Evolutionary conservation across 2,113 vertebrate genomes (phyloP), one percentile per base, ranked within the genome.

Genomic region (Albula glossodonta): DNA sequence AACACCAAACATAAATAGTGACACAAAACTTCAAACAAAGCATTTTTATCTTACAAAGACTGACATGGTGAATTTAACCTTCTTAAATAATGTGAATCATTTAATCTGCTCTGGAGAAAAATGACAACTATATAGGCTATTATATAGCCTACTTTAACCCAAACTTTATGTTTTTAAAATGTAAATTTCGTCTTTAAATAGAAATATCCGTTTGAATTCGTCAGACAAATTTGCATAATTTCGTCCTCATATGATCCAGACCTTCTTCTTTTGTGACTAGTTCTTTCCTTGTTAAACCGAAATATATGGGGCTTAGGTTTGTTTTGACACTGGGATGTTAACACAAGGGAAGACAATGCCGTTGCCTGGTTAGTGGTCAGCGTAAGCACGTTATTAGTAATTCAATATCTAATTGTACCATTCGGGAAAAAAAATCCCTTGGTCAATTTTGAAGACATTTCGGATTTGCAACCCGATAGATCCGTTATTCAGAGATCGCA

Each of bases 361-460:
- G 84, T 83, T 89, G 91, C 90, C 85, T 60, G 84, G 86, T 91
- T 87, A 88, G 86, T 92, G 86, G 90, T 91, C 85, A 86, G 82
- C 63, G 89, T 89, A 90, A 93, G 90, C 87, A 90, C 88, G 91
- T 93, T 90, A 95, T 91, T 92, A 93, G 94, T 94, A 95, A 95
- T 94, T 90, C 91, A 93, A 95, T 92, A 93, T 93, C 89, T 92
- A 92, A 94, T 93, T 95, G 94, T 94, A 86, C 90, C 77, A 85
- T 90, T 92, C 88, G 91, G 87, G 87, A 84, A 89, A 52, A 82
- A 74, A 57, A 49, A 85, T 60, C 80, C 87, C 90, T 89, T 81
- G 86, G 92, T 93, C 85, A 70, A 94, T 93, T 92, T 92, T 87
- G n/a, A 91, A 92, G 91, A 89, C 82, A 81, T 87, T 87, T 79